These are phyloP conservation scores for Augochlorella aurata DNA, from an alignment of 2,888 invertebrate genomes.

Conservation along the genomic window DNA sequence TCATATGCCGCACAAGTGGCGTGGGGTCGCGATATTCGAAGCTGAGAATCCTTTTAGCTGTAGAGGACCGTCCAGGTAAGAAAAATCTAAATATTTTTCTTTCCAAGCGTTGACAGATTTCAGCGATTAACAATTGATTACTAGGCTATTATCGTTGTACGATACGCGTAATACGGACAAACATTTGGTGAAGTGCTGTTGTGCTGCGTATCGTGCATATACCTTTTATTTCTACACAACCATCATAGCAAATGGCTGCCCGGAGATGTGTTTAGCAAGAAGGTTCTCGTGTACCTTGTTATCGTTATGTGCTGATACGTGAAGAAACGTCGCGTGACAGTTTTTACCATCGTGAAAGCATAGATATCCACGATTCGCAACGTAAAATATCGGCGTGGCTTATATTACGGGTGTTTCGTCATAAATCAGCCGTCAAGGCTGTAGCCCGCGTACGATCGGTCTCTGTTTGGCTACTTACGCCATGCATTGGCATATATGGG, in stretches of 20 bases:
- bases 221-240: slow-evolving; percentile 77
- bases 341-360: slow-evolving; percentile 36
- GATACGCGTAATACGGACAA: slow-evolving; percentile 62
- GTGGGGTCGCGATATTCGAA: slow-evolving; percentile 86
- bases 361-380: slow-evolving; percentile 28
- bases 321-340: slow-evolving; percentile 36
- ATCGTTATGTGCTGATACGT: slow-evolving; percentile 40
- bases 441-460: slow-evolving; percentile 62
- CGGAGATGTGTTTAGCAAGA: slow-evolving; percentile 67
- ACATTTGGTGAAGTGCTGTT: slow-evolving; percentile 68
- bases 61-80: slow-evolving; percentile 85
- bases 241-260: slow-evolving; percentile 79
- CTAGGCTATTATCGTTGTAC: slow-evolving; percentile 44
- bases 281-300: slow-evolving; percentile 61
- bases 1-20: slow-evolving; percentile 86
- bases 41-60: slow-evolving; percentile 84
- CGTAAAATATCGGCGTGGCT: slow-evolving; percentile 47
- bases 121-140: slow-evolving; percentile 62
- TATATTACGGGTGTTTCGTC: slow-evolving; percentile 58
- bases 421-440: slow-evolving; percentile 65
- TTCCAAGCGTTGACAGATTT: slow-evolving; percentile 83
- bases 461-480: slow-evolving; percentile 66
- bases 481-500: slow-evolving; percentile 69
- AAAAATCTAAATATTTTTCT: slow-evolving; percentile 84
- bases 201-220: slow-evolving; percentile 73